Evolutionary conservation across 2,888 invertebrate species (phyloP).

Genomic region (Tetropium fuscum): DNA sequence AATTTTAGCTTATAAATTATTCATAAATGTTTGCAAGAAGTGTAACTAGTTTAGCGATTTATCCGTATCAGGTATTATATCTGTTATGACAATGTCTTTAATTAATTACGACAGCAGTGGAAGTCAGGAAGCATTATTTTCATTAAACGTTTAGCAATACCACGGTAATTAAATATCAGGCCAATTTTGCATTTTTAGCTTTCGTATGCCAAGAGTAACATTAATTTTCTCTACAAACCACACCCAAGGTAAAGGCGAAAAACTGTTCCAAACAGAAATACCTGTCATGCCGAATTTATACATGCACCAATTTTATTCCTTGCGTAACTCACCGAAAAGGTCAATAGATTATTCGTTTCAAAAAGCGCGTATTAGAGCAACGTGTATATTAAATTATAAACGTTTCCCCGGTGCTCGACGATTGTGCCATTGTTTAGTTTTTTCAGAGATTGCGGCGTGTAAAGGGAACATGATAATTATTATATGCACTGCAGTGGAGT

Average conservation of each 20-base stretch:
- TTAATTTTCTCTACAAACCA: conserved; percentile 18
- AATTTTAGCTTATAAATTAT: conserved; percentile 28
- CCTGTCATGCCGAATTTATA: conserved; percentile 16
- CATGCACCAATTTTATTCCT: conserved; percentile 12
- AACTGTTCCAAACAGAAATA: conserved; percentile 6
- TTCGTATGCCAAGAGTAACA: conserved; percentile 1
- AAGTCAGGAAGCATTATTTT: not conserved
- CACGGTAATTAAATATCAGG: not conserved
- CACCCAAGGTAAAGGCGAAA: conserved; percentile 20
- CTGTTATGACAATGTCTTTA: conserved; percentile 16
- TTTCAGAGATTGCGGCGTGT: not conserved
- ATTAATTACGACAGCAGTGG: conserved; percentile 4
- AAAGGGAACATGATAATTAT: conserved; percentile 1
- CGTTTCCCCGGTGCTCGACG: conserved; percentile 1
- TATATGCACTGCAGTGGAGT: not conserved
- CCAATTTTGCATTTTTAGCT: conserved; percentile 1
- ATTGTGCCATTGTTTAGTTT: conserved; percentile 10
- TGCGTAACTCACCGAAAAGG: conserved; percentile 10
- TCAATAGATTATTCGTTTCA: conserved; percentile 14
- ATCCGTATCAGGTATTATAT: conserved; percentile 7
- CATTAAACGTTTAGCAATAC: not conserved
- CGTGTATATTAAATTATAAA: not conserved
- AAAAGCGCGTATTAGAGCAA: conserved; percentile 9
- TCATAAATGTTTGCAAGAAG: conserved; percentile 23
- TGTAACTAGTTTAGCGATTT: conserved; percentile 26